These are phyloP conservation scores for Volucella inflata DNA, from an alignment of 2,888 invertebrate species.

Conservation along the genomic window DNA sequence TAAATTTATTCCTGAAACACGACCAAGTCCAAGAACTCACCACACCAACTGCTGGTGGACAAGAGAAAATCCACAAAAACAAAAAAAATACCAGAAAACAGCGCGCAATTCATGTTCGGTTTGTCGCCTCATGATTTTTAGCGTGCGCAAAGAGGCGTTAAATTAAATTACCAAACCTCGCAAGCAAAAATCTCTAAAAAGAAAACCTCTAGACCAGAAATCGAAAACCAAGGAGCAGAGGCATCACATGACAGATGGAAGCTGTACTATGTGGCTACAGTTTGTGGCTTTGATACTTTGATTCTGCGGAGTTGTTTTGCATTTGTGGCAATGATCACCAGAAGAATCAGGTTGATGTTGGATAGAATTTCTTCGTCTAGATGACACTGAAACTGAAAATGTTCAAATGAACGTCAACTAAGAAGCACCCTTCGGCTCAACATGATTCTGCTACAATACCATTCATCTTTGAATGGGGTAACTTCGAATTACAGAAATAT, in stretches of 20 bases:
- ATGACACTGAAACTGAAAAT: too few relatives aligned
- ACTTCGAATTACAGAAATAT: too few relatives aligned
- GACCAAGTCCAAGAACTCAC: conserved; percentile 66
- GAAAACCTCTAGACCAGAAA: conserved; percentile 6
- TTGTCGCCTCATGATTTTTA: conserved; percentile 74
- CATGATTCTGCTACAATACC: too few relatives aligned
- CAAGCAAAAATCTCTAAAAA: conserved; percentile 18
- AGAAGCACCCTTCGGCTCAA: too few relatives aligned
- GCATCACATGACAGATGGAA: conserved; percentile 64
- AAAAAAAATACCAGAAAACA: conserved; percentile 53
- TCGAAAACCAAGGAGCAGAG: conserved; percentile 30
- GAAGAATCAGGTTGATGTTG: neutral
- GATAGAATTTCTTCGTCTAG: neutral
- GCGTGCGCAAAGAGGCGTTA: conserved; percentile 72
- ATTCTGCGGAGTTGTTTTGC: neutral
- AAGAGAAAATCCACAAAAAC: conserved; percentile 16
- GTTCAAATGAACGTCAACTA: too few relatives aligned
- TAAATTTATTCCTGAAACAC: conserved; percentile 75
- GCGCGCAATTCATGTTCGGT: conserved; percentile 73
- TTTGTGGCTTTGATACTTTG: conserved; percentile 15
- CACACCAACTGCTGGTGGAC: conserved; percentile 24
- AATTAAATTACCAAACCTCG: conserved; percentile 74
- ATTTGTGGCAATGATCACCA: neutral
- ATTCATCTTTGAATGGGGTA: too few relatives aligned
- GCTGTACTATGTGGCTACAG: conserved; percentile 55